Conservation (phyloP, 2,888 invertebrate genomes). For the Conchocele bisecta region DNA sequence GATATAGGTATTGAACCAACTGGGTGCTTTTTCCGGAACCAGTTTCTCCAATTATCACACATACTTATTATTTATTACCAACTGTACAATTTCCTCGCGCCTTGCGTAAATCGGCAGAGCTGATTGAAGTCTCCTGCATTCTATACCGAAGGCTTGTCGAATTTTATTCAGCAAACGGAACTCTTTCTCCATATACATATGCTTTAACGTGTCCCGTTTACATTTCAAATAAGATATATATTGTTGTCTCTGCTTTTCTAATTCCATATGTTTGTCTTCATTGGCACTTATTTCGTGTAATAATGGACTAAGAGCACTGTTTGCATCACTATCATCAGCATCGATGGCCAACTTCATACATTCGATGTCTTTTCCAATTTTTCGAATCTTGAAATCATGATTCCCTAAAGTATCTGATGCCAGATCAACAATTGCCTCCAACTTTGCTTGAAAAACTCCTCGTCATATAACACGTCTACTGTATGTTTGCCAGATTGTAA, state of each 20-base stretch:
- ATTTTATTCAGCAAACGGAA: slow-evolving; percentile 25
- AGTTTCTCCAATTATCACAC: slow-evolving; percentile 79
- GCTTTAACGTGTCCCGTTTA: slow-evolving; percentile 12
- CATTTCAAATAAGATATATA: slow-evolving; percentile 34
- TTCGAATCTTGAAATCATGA: too few relatives aligned
- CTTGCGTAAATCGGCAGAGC: slow-evolving; percentile 74
- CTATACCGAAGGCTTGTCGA: slow-evolving; percentile 54
- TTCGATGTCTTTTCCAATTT: too few relatives aligned
- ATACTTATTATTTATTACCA: slow-evolving; percentile 66
- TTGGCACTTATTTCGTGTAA: slow-evolving; percentile 28
- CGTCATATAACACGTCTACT: too few relatives aligned
- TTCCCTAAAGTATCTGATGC: too few relatives aligned
- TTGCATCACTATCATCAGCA: too few relatives aligned
- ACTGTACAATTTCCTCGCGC: slow-evolving; percentile 60
- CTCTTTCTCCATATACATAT: neutral
- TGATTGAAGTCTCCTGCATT: slow-evolving; percentile 55
- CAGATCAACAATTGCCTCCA: too few relatives aligned
- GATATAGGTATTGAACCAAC: slow-evolving; percentile 78
- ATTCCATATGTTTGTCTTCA: slow-evolving; percentile 57
- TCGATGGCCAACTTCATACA: too few relatives aligned
- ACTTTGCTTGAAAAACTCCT: too few relatives aligned
- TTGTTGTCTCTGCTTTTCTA: slow-evolving; percentile 51
- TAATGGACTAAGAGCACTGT: slow-evolving; percentile 2
- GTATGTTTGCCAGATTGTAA: too few relatives aligned
- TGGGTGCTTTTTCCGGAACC: slow-evolving; percentile 82